Percentiles rank a stretch among this genome's conserved stretches.
Conservation (phyloP, 2,113 vertebrate species). For the Indicator maculatus region DNA sequence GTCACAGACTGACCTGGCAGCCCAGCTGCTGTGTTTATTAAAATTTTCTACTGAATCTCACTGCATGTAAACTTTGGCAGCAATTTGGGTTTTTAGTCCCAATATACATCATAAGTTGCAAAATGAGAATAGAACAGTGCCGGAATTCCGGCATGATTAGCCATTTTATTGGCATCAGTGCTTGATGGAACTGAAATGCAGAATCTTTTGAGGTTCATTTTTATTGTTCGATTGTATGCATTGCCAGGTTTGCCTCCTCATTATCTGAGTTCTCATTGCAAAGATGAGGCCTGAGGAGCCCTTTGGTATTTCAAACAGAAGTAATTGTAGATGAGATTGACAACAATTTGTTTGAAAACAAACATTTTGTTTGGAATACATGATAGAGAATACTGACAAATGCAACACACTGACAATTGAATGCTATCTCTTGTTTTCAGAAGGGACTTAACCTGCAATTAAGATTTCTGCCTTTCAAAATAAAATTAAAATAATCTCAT, state of each 20-base stretch:
- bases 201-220: slow-evolving; percentile 64
- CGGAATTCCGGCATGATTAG: slow-evolving; percentile 40
- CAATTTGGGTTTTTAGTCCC: background rate
- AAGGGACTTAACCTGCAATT: background rate
- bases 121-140: background rate
- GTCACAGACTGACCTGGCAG: background rate
- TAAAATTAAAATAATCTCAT: background rate
- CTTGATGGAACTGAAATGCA: slow-evolving; percentile 33
- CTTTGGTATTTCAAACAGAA: slow-evolving; percentile 57
- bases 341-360: slow-evolving; percentile 2
- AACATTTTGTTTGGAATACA: slow-evolving; percentile 27
- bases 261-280: slow-evolving; percentile 47
- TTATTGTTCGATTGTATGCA: slow-evolving; percentile 47
- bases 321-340: slow-evolving; percentile 48
- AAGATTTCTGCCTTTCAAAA: slow-evolving; percentile 4
- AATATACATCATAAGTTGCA: background rate
- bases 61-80: background rate
- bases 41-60: background rate
- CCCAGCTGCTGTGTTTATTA: background rate
- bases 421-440: background rate
- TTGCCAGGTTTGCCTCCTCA: background rate
- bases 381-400: slow-evolving; percentile 13
- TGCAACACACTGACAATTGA: background rate
- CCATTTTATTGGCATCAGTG: slow-evolving; percentile 24
- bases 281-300: slow-evolving; percentile 42